Base-by-base conservation (phyloP, 2,888 invertebrate species). In the Sminthurinus aureus region DNA sequence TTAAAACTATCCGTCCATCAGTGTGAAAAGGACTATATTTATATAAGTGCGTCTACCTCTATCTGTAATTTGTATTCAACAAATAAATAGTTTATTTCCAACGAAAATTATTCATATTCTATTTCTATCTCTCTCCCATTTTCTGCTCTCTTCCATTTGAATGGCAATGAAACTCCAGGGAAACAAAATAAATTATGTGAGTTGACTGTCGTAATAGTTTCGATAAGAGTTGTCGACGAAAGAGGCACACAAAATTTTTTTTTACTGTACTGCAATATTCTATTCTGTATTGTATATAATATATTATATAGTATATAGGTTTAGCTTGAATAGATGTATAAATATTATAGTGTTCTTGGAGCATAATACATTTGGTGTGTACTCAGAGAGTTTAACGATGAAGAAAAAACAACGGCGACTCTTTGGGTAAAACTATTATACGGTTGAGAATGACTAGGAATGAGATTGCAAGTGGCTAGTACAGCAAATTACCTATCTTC, bases 401-500 rank as follows among this genome's bases (percentile, higher is more conserved):
- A 67, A 20, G n/a, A 67, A 67, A 22, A 38, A 20, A n/a, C 20
- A 67, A 67, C 67, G 67, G 67, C 67, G 38, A 67, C 64, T 67
- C 67, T n/a, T 20, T 20, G 67, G 67, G n/a, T 67, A 67, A 18
- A n/a, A 22, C 67, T 20, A 67, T 67, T 13, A 67, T 22, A 76
- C 20, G 75, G 20, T 20, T 20, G 75, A 13, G 75, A 51, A 38
- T 38, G 38, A 38, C 38, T 38, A 38, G 38, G 38, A 38, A 76
- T 76, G 75, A 76, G 75, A 76, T 51, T 76, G 75, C 75, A 76
- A 51, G 75, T 76, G 75, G 51, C 15, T 15, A 20, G 38, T 38
- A 38, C 6, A 38, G 38, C 38, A 38, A 38, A 38, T 38, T 38
- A 38, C 6, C 38, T 38, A 38, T 38, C 38, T 38, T 38, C 38